A percentile compares a stretch with the other conserved stretches of the same genome.
These are phyloP conservation scores for Dipodomys spectabilis DNA, from an alignment of 2,113 vertebrate genomes.

Conservation along the genomic window DNA sequence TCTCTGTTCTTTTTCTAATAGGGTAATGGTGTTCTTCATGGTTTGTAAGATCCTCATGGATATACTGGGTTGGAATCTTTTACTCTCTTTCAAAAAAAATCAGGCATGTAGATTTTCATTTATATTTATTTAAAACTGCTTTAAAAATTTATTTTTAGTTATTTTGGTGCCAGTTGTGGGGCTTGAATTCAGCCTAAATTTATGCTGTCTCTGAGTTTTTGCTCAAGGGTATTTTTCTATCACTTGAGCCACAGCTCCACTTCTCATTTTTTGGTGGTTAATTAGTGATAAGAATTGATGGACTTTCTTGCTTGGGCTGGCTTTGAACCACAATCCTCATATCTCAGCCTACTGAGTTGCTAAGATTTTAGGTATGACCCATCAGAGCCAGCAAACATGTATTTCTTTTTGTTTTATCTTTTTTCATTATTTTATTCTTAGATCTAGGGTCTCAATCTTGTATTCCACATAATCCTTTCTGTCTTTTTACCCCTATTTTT, in stretches of 20 bases:
- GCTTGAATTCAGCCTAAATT: too few relatives aligned
- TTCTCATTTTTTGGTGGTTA: too few relatives aligned
- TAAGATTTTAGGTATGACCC: too few relatives aligned
- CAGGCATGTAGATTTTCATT: not conserved
- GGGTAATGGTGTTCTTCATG: not conserved
- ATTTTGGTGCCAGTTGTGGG: too few relatives aligned
- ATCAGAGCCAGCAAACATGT: not conserved
- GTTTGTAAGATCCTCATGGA: not conserved
- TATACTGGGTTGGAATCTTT: not conserved
- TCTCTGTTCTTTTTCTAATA: not conserved
- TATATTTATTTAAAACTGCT: not conserved
- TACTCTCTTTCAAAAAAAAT: not conserved
- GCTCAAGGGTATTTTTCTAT: too few relatives aligned
- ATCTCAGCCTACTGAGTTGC: too few relatives aligned
- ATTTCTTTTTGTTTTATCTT: not conserved
- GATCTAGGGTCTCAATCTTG: not conserved
- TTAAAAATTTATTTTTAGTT: too few relatives aligned
- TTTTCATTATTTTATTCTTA: constrained; percentile 42
- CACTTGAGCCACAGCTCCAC: too few relatives aligned
- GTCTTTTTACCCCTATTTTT: not conserved
- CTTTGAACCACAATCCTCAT: too few relatives aligned
- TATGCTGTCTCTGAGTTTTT: too few relatives aligned
- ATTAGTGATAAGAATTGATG: too few relatives aligned
- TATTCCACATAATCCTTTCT: not conserved
- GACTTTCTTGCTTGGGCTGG: too few relatives aligned